phyloP scores from a whole-genome alignment of 2,888 invertebrate species.

The Phaonia tiefii region DNA sequence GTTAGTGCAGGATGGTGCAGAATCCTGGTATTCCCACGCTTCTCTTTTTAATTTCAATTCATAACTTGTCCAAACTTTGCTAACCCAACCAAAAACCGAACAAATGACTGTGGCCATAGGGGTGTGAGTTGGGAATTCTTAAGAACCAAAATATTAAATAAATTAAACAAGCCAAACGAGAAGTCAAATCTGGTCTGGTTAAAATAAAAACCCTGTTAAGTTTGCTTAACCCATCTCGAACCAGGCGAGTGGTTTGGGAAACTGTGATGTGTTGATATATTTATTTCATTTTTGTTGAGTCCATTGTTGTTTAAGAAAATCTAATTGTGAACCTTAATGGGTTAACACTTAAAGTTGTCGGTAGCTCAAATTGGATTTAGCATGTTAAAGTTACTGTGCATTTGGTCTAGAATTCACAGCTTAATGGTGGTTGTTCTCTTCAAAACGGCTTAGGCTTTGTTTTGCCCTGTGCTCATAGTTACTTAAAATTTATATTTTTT shows the following conservation, averaged over 20 bases:
- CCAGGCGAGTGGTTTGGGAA: no score
- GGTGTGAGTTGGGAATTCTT: constrained; percentile 52
- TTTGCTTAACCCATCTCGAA: no score
- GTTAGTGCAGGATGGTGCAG: not conserved
- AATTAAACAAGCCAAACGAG: constrained; percentile 7
- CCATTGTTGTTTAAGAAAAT: no score
- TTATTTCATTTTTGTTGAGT: no score
- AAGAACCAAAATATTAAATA: constrained; percentile 36
- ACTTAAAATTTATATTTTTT: not conserved
- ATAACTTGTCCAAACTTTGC: constrained; percentile 43
- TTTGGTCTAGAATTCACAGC: no score
- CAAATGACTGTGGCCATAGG: no score
- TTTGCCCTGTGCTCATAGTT: constrained; percentile 1
- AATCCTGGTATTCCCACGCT: constrained; percentile 63
- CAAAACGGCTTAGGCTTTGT: not conserved
- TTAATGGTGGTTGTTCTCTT: not conserved
- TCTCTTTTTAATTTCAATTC: constrained; percentile 64
- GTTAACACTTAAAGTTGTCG: not conserved
- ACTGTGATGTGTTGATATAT: no score
- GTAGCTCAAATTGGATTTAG: not conserved
- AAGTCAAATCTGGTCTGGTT: not conserved
- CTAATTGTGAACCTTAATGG: no score
- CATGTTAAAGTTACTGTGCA: not conserved
- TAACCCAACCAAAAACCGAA: not conserved
- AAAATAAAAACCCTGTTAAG: constrained; percentile 1